phyloP scores from a whole-genome alignment of 2,888 invertebrate species.

The Odontomyia ornata region DNA sequence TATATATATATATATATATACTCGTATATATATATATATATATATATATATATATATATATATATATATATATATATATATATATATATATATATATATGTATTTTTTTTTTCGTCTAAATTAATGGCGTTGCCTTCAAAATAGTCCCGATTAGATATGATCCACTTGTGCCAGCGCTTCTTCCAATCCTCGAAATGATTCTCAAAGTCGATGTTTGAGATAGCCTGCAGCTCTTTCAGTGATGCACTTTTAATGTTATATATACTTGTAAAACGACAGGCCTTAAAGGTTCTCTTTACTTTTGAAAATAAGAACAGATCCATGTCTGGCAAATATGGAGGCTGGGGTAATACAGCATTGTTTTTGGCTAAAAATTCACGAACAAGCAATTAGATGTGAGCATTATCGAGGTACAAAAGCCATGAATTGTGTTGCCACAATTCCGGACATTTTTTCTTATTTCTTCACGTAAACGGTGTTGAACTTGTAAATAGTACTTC shows the following conservation, averaged over 20 bases:
- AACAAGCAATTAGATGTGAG: not conserved
- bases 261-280: not conserved
- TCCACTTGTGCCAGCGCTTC: no score
- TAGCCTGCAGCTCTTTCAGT: not conserved
- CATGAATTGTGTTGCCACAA: not conserved
- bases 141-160: not conserved
- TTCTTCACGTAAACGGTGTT: slow-evolving; percentile 8
- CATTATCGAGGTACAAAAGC: slow-evolving; percentile 45
- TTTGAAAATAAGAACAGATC: not conserved
- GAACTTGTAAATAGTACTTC: slow-evolving; percentile 20
- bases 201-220: not conserved
- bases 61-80: no score
- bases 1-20: no score
- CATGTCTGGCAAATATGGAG: not conserved
- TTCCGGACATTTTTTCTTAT: slow-evolving; percentile 39
- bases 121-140: not conserved
- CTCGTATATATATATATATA: no score
- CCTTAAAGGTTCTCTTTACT: not conserved
- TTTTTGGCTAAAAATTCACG: slow-evolving; percentile 6
- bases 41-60: no score
- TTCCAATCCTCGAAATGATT: not conserved
- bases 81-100: no score
- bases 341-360: not conserved
- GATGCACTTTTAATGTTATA: not conserved
- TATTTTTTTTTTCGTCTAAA: no score